Conservation (phyloP, 2,113 vertebrate species). For the Nicator chloris region DNA sequence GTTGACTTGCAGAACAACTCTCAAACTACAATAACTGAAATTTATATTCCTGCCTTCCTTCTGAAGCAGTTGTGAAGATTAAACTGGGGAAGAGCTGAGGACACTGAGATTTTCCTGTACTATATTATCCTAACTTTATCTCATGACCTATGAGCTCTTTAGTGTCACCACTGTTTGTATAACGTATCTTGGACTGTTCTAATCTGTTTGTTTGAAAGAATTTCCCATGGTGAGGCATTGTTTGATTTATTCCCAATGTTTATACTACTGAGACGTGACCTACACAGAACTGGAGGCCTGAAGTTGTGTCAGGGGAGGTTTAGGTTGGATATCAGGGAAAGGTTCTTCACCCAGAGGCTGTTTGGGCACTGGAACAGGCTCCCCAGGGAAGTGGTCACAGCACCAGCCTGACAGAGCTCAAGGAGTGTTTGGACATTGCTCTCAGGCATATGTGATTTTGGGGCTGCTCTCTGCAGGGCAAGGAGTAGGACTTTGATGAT, state of each 20-base stretch:
- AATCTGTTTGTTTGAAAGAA: conserved; percentile 43
- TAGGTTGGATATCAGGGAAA: background rate
- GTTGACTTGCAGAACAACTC: background rate
- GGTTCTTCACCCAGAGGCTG: background rate
- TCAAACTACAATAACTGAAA: background rate
- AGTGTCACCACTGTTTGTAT: conserved; percentile 18
- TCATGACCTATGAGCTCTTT: conserved; percentile 21
- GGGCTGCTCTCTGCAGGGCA: background rate
- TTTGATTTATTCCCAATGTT: conserved; percentile 38
- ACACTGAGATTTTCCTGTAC: background rate
- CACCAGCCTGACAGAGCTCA: background rate
- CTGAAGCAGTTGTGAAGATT: background rate
- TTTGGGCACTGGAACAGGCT: background rate
- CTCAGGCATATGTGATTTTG: background rate
- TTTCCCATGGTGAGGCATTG: conserved; percentile 51
- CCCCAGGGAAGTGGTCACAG: background rate
- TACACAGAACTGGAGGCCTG: background rate
- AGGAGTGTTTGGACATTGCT: background rate
- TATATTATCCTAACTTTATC: conserved; percentile 15
- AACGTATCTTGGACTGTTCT: conserved; percentile 17
- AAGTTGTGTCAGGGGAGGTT: background rate
- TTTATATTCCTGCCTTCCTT: background rate
- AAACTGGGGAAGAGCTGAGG: background rate
- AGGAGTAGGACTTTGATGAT: background rate
- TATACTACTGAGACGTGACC: conserved; percentile 12